Base-by-base conservation (phyloP, 1,140 invertebrate species). In the Nephila pilipes region DNA sequence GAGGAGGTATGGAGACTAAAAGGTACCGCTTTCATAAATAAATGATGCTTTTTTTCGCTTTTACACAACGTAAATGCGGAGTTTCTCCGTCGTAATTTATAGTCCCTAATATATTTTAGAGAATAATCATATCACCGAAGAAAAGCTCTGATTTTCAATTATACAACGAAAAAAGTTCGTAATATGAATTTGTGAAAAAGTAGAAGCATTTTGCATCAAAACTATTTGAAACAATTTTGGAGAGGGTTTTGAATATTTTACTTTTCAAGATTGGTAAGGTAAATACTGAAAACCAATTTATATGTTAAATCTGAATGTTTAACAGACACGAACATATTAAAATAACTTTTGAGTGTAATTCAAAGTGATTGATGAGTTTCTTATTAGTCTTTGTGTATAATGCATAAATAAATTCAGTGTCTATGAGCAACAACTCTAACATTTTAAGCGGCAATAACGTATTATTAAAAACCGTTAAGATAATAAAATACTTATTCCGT, bases 11-110 rank as follows among this genome's bases (percentile, higher is more conserved):
- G 79, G 55, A 14, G 55, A 54, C 29, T 85, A 85, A 85, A 60
- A 85, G 83, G 54, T 85, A 60, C n/a, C 4, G 18, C 55, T 75
- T 55, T 57, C 87, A 79, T 75, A 89, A 89, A 89, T 89, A 89
- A 89, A 46, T 65, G 85, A 36, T 54, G 14, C 12, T 75, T 75
- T 75, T 75, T 54, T 22, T 22, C 55, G 25, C 58, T 18, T 75
- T 75, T 75, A 36, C 2, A 18, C 69, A 65, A 87, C 38, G 85
- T 58, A 79, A 89, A 79, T 89, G 29, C 60, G 38, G 18, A 69
- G 18, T 79, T 29, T 65, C 20, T 79, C 65, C 29, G 20, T 87
- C 60, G 32, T 46, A 54, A 46, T 55, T 89, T 89, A 89, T 38
- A 36, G 79, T 55, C 57, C 63, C 25, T 69, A 38, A 55, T 65